Percentiles rank a stretch among this genome's conserved stretches.
Conservation (phyloP, 2,797 vertebrate species). For the Trachurus trachurus region DNA sequence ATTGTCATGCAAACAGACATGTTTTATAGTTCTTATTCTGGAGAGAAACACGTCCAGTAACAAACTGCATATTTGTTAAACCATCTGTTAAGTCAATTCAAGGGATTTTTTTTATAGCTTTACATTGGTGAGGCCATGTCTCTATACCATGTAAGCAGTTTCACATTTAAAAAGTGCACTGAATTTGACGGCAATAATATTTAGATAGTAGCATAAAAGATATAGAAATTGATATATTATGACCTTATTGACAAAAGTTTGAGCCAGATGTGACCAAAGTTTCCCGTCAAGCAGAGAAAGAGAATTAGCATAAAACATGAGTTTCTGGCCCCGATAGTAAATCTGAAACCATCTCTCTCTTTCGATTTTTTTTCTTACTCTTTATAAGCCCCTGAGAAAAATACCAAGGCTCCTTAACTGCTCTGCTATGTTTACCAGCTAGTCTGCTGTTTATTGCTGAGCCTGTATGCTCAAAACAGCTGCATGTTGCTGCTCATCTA, state of each 20-base stretch:
- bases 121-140: background rate
- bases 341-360: background rate
- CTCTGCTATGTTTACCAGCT: too few relatives aligned
- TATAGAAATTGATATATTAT: background rate
- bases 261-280: background rate
- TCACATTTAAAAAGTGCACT: background rate
- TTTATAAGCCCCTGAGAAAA: background rate
- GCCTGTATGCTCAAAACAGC: background rate
- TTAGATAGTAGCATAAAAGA: background rate
- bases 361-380: background rate
- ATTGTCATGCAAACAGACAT: conserved; percentile 24
- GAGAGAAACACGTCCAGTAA: conserved; percentile 28
- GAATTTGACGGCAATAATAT: background rate
- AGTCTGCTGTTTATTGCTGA: too few relatives aligned
- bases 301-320: background rate
- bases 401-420: too few relatives aligned
- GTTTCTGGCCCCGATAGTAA: background rate
- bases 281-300: background rate
- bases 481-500: background rate
- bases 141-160: conserved; percentile 2
- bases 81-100: conserved; percentile 22
- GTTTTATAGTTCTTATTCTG: conserved; percentile 21
- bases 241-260: background rate
- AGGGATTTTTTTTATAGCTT: conserved; percentile 20
- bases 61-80: conserved; percentile 31